Base-by-base conservation (phyloP, 2,888 invertebrate species). In the Acleris laterana region DNA sequence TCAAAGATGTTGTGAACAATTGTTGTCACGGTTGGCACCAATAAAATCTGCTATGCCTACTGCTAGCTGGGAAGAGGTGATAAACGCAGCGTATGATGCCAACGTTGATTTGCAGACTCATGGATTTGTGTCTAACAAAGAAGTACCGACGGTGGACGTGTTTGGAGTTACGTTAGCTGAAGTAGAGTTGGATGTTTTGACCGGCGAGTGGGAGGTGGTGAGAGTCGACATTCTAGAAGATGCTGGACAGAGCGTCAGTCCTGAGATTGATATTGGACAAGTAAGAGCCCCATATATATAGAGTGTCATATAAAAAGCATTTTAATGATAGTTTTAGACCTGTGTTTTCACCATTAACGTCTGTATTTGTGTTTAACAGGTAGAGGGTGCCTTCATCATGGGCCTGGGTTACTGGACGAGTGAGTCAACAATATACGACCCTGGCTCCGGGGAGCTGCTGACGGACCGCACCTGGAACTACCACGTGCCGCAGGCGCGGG, bases 131-230 rank as follows among this genome's bases (percentile, higher is more conserved):
- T 1, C 85, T 74, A 3, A 22, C 68, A 0, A 83, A 50, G 90
- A 91, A 63, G 75, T 80, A 56, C 68, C 74, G 20, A 61, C 73
- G 1, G 83, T 85, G 55, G 82, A 86, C 62, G 65, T 94, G 52
- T 95, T 93, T 73, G 96, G 95, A 1, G 93, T 93, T 0, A 89
- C 93, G 1, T 86, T 95, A 5, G 81, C 94, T 13, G 96, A 97
- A 86, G 95, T 96, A 0, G 96, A 96, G 82, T 80, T 96, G 0
- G 97, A 97, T 80, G 84, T 96, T 20, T 82, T 97, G 58, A 96
- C 96, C 0, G 96, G 96, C 32, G 95, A 96, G 77, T 94, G 94
- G 71, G 88, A 95, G 71, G 82, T 95, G 46, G 78, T 84, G 0
- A 89, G 96, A 72, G 95, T 95, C 0, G 96, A 96, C 80, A 82